Conservation (phyloP, 1,140 invertebrate species). For the Caerostris extrusa region DNA sequence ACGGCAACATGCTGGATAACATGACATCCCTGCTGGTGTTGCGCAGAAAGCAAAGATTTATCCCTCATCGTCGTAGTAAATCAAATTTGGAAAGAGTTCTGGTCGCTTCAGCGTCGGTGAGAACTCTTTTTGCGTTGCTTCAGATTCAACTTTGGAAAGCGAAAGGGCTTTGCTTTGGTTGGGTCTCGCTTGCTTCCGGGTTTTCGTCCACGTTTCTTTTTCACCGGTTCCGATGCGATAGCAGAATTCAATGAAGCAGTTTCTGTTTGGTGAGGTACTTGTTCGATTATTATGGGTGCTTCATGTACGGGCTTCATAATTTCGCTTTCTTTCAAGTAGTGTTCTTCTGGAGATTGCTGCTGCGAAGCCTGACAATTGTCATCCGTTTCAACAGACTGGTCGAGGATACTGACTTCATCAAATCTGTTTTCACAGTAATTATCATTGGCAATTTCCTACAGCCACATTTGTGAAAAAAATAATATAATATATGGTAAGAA, state of each 20-base stretch:
- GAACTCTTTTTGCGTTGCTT: background rate
- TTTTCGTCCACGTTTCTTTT: slow-evolving; percentile 64
- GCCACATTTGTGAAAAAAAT: too few species aligned
- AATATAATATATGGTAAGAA: too few species aligned
- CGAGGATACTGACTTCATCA: background rate
- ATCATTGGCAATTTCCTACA: background rate
- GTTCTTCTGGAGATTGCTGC: background rate
- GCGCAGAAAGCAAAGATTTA: slow-evolving; percentile 33
- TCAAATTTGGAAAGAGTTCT: slow-evolving; percentile 43
- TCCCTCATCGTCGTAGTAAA: slow-evolving; percentile 59
- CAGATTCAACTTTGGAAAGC: background rate
- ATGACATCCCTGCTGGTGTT: slow-evolving; percentile 63
- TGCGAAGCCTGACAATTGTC: background rate
- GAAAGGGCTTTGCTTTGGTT: background rate
- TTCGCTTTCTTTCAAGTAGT: background rate
- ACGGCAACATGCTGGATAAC: slow-evolving; percentile 60
- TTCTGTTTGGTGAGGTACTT: background rate
- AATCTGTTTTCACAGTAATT: background rate
- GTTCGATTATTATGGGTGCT: background rate
- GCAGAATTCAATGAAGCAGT: background rate
- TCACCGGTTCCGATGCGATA: slow-evolving; percentile 9
- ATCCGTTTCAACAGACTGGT: background rate
- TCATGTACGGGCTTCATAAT: background rate
- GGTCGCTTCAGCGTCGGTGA: slow-evolving; percentile 41
- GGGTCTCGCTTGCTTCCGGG: slow-evolving; percentile 53